Evolutionary conservation across 2,113 vertebrate genomes (phyloP).

Genomic region (Peromyscus leucopus): DNA sequence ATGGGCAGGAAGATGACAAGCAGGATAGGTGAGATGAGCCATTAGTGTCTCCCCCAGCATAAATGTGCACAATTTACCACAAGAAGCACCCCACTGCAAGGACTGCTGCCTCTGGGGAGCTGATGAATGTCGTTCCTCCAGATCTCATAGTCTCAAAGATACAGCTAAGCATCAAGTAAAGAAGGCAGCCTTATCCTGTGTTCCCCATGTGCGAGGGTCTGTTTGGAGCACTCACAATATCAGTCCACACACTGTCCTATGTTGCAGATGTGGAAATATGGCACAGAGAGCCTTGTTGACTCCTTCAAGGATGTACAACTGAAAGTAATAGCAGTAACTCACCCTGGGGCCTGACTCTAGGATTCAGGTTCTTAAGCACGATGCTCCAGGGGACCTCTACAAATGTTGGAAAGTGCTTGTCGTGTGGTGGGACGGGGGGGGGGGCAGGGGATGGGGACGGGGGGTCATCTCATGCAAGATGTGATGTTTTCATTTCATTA

Average conservation of each 20-base stretch:
- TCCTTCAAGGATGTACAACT: not conserved
- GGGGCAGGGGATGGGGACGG: no score
- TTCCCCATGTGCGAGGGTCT: not conserved
- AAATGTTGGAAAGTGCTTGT: not conserved
- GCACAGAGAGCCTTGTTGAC: not conserved
- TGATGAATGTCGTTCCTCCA: not conserved
- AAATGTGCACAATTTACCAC: fast-evolving
- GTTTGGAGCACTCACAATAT: not conserved
- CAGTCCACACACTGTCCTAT: not conserved
- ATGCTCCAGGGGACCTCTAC: not conserved
- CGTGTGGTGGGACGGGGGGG: not conserved
- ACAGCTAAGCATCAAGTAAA: not conserved
- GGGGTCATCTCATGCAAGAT: not conserved
- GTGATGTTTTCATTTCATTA: slow-evolving; percentile 57
- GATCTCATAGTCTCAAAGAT: not conserved
- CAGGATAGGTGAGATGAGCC: not conserved
- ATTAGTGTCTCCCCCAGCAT: not conserved
- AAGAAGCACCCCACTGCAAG: not conserved
- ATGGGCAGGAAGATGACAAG: not conserved
- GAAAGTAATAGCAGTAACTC: not conserved
- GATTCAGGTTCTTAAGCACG: not conserved
- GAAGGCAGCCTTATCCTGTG: not conserved
- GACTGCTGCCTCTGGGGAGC: not conserved
- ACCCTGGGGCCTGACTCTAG: not conserved
- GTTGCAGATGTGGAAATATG: not conserved